phyloP scores from a whole-genome alignment of 2,113 vertebrate species.

The Gobiocypris rarus region DNA sequence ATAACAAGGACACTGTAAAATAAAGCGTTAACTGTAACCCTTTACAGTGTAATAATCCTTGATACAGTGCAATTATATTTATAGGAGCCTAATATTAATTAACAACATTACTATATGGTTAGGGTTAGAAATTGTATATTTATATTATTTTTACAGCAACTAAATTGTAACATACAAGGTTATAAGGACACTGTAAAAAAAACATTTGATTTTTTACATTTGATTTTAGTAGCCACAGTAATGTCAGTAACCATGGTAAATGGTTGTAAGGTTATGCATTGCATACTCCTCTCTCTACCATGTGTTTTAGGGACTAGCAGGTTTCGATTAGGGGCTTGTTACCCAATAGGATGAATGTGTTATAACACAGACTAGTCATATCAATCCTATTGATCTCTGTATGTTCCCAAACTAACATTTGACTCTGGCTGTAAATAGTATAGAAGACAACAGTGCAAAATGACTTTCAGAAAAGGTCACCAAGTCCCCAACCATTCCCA shows the following conservation, averaged over 20 bases:
- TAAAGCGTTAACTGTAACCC: too few species aligned
- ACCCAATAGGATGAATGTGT: background rate
- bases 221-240: background rate
- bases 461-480: conserved; percentile 55
- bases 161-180: too few species aligned
- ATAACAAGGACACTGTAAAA: too few species aligned
- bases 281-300: background rate
- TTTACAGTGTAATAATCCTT: too few species aligned
- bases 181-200: too few species aligned
- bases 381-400: conserved; percentile 26
- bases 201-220: too few species aligned
- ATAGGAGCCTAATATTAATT: too few species aligned
- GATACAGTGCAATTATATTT: too few species aligned
- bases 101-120: too few species aligned
- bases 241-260: background rate
- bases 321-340: background rate
- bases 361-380: background rate
- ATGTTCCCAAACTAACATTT: conserved; percentile 12
- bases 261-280: background rate
- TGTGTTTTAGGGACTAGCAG: background rate
- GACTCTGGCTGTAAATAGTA: conserved; percentile 10
- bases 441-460: conserved; percentile 46
- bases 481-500: conserved; percentile 13
- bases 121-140: too few species aligned
- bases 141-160: too few species aligned